Conservation (phyloP, 1,140 invertebrate genomes). For the Drosophila suzukii region DNA sequence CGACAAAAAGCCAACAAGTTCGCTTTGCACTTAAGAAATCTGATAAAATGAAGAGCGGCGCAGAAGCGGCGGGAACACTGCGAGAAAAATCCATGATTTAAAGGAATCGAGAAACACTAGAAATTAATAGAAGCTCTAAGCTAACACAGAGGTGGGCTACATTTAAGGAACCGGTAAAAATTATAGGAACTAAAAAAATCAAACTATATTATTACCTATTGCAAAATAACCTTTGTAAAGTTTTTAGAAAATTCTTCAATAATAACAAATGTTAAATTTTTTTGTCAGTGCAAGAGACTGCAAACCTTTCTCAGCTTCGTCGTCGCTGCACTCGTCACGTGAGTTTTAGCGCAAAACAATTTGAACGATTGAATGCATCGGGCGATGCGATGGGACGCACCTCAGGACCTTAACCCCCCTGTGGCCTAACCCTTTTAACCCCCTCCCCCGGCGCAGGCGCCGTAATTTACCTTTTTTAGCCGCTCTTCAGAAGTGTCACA, state of each 20-base stretch:
- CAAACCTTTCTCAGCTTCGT: constrained; percentile 32
- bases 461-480: constrained; percentile 13
- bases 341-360: constrained; percentile 81
- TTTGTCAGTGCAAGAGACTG: neutral
- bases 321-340: constrained; percentile 76
- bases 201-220: too few species aligned
- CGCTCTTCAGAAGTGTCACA: constrained; percentile 76
- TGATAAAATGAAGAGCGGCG: constrained; percentile 61
- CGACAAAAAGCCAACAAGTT: constrained; percentile 83
- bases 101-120: neutral
- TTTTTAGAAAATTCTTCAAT: too few species aligned
- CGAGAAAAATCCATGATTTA: neutral
- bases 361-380: constrained; percentile 80
- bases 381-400: constrained; percentile 35
- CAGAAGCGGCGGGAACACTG: constrained; percentile 6
- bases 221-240: too few species aligned
- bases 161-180: too few species aligned
- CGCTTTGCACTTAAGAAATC: constrained; percentile 83
- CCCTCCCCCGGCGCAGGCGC: neutral
- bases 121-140: neutral
- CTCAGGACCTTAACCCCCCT: constrained; percentile 11
- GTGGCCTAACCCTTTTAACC: constrained; percentile 6
- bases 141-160: too few species aligned
- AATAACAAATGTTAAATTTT: neutral
- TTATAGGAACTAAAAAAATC: too few species aligned